A percentile compares a stretch with the other conserved stretches of the same genome.
phyloP scores from a whole-genome alignment of 2,888 invertebrate species.

The Macrosoma leucophasiata region DNA sequence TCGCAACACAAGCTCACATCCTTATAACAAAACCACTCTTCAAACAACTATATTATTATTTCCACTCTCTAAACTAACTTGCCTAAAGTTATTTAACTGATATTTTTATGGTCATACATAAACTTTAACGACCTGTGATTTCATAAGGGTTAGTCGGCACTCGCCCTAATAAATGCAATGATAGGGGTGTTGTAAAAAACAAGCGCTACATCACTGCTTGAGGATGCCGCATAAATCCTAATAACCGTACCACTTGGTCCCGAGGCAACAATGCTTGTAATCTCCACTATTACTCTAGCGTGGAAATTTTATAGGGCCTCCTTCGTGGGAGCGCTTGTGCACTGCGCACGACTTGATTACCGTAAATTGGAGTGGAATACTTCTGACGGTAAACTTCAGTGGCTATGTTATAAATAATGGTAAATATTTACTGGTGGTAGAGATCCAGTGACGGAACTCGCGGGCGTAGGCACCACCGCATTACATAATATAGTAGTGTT shows the following conservation, averaged over 20 bases:
- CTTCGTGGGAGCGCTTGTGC: conserved; percentile 17
- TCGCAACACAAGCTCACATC: too few relatives aligned
- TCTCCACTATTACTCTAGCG: conserved; percentile 63
- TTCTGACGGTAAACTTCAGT: conserved; percentile 6
- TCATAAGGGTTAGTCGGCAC: conserved; percentile 38
- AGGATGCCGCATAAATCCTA: conserved; percentile 58
- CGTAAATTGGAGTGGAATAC: conserved; percentile 9
- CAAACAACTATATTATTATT: too few relatives aligned
- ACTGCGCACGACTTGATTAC: conserved; percentile 10
- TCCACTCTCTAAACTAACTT: too few relatives aligned
- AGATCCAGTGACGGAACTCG: too few relatives aligned
- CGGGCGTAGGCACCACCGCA: too few relatives aligned
- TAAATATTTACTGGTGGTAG: too few relatives aligned
- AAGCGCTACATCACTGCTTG: conserved; percentile 46
- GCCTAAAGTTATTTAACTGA: too few relatives aligned
- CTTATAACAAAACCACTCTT: too few relatives aligned
- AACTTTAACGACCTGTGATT: too few relatives aligned
- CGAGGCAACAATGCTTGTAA: conserved; percentile 65
- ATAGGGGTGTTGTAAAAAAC: conserved; percentile 59
- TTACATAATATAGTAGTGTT: too few relatives aligned
- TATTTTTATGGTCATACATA: too few relatives aligned
- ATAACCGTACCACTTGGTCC: conserved; percentile 59
- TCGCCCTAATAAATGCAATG: conserved; percentile 62
- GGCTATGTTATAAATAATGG: conserved; percentile 8
- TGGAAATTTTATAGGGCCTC: conserved; percentile 47